Base-by-base conservation (phyloP, 2,888 invertebrate species). In the Lycocerus yunnanus region DNA sequence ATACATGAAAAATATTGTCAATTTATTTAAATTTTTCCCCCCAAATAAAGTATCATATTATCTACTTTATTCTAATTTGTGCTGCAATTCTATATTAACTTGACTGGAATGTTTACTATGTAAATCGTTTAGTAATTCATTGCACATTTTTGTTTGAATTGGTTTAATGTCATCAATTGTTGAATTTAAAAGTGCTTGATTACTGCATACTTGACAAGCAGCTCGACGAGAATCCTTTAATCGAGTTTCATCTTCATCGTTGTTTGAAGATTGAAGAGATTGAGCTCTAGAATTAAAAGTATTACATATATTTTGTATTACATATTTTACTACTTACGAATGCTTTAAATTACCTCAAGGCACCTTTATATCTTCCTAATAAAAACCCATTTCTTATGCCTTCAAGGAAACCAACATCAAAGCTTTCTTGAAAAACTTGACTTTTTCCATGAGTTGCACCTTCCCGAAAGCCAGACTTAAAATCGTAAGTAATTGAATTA, bases 401-500 rank as follows among this genome's bases (percentile, higher is more conserved):
- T 82, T 92, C 90, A 74, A 86, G 85, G 83, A 92, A 95, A 1
- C 94, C 94, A 72, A 83, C 83, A 81, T 94, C 92, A 84, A 95
- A 95, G 83, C 92, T 90, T 15, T 88, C 83, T 86, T 95, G 94
- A 80, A 92, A 93, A 67, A 89, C 89, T 69, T 89, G 86, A 15
- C 90, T 88, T 77, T 91, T 88, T 0, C 94, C 94, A 83, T 90
- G 91, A 27, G 89, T 86, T 73, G 91, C 88, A 16, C 94, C 94
- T 85, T 94, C 93, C 81, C 90, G 89, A 81, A 90, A 93, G 59
- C 93, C 93, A 79, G 87, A 86, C 94, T 93, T 24, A 10, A 75
- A 59, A 27, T 58, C n/a, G 15, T 20, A 10, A 43, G 43, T 72
- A 60, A 67, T 15, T 70, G 72, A 71, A 60, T 2, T 15, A 60